Percentiles rank a stretch among this genome's conserved stretches.
phyloP scores from a whole-genome alignment of 92 coral and sea anemone species.

The Porites cylindrica region DNA sequence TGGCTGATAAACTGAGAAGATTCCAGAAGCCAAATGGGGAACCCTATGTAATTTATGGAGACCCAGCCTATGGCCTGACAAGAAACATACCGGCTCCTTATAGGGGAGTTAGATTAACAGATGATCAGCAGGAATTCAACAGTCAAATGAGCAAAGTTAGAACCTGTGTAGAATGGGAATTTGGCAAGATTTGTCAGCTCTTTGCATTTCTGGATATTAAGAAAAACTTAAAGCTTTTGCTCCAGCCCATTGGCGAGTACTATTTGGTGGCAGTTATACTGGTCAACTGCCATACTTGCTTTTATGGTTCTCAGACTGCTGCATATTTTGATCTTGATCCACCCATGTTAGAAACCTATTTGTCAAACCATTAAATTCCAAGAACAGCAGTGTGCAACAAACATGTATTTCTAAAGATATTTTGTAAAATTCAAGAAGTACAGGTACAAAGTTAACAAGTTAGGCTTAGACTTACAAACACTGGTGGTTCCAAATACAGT shows the following conservation, averaged over 20 bases:
- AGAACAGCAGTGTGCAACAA: constrained; percentile 1
- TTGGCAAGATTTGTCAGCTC: constrained; percentile 43
- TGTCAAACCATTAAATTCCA: constrained; percentile 33
- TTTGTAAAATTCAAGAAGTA: constrained; percentile 14
- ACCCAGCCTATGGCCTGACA: constrained; percentile 47
- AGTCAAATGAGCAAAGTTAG: constrained; percentile 48
- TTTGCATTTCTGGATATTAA: constrained; percentile 41
- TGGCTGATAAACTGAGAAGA: constrained; percentile 17
- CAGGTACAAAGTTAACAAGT: constrained; percentile 3
- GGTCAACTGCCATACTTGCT: constrained; percentile 50
- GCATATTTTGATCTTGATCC: constrained; percentile 62
- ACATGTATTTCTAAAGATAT: constrained; percentile 17
- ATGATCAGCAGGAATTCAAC: constrained; percentile 49
- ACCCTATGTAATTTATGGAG: constrained; percentile 33
- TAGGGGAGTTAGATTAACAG: constrained; percentile 32
- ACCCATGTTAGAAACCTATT: constrained; percentile 48
- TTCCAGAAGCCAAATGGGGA: constrained; percentile 48
- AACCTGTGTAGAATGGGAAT: constrained; percentile 58
- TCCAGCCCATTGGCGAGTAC: constrained; percentile 56
- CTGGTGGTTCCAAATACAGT: too few relatives aligned
- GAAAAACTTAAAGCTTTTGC: constrained; percentile 44
- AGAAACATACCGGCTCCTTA: constrained; percentile 44
- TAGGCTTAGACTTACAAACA: background rate
- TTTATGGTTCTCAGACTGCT: constrained; percentile 57
- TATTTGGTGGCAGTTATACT: constrained; percentile 46